Conservation (phyloP, 1,140 invertebrate genomes). For the Eufriesea mexicana region DNA sequence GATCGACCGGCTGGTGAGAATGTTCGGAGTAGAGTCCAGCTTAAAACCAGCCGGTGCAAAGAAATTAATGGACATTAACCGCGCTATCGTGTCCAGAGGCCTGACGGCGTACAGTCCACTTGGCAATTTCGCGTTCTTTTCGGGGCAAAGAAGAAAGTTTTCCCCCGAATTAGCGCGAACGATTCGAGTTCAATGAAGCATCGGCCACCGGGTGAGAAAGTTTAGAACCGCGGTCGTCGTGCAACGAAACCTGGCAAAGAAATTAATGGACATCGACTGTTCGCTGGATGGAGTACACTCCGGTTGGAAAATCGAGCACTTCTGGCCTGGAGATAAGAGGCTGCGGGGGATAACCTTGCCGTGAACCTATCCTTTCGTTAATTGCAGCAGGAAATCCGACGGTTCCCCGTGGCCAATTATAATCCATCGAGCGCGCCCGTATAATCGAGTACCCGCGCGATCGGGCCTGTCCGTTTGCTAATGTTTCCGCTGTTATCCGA, state of each 20-base stretch:
- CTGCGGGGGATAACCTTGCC: no score
- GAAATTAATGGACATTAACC: constrained; percentile 29
- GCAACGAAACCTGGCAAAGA: not conserved
- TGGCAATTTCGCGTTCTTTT: not conserved
- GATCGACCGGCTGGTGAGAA: no score
- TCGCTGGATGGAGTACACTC: not conserved
- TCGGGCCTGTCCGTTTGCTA: not conserved
- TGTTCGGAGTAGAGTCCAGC: not conserved
- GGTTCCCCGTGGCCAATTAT: no score
- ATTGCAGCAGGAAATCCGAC: no score
- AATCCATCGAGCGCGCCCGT: no score
- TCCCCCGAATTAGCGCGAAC: not conserved
- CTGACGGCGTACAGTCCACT: not conserved
- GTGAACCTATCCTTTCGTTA: no score
- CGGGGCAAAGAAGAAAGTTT: constrained; percentile 7
- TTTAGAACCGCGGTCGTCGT: not conserved
- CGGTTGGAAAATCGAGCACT: not conserved
- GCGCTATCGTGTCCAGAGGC: not conserved
- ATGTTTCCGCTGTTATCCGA: constrained; percentile 3
- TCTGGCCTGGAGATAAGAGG: no score
- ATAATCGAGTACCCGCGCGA: not conserved
- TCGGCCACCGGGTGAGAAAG: constrained; percentile 23
- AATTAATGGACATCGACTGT: constrained; percentile 25
- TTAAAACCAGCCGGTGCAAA: not conserved
- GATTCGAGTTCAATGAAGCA: constrained; percentile 1